Percentiles rank a stretch among this genome's conserved stretches.
Conservation (phyloP, 2,113 vertebrate genomes). For the Peromyscus californicus region DNA sequence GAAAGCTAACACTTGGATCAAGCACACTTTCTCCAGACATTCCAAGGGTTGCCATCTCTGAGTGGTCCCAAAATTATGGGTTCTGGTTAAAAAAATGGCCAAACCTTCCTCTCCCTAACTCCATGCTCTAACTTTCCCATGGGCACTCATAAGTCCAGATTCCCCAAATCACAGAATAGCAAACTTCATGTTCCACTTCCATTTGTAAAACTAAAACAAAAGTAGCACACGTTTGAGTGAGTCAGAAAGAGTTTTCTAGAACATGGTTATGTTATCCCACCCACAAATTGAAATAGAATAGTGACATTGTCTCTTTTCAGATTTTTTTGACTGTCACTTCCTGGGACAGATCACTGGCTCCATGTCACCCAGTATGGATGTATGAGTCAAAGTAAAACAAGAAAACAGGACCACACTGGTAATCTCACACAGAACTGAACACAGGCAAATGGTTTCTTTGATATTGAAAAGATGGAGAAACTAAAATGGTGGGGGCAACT, state of each 20-base stretch:
- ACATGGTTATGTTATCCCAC: neutral
- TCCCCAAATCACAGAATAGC: neutral
- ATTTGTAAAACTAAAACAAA: neutral
- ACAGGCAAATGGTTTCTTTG: neutral
- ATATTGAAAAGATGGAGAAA: neutral
- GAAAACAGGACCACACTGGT: neutral
- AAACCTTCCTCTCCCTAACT: neutral
- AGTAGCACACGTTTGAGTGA: neutral
- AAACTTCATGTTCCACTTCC: neutral
- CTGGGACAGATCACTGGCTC: neutral
- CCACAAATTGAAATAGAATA: neutral
- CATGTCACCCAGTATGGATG: neutral
- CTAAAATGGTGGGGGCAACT: neutral
- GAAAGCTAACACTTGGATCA: neutral
- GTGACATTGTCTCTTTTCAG: neutral
- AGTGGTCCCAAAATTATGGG: neutral
- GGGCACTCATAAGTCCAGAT: neutral
- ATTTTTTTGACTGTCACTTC: neutral
- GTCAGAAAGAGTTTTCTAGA: neutral
- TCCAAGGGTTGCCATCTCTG: neutral
- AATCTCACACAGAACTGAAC: conserved; percentile 41
- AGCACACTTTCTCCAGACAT: neutral
- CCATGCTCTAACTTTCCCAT: neutral
- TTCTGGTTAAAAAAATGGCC: neutral
- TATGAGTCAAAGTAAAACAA: neutral